Evolutionary conservation across 2,113 vertebrate species (phyloP).

Genomic region (Vulpes ferrilata): DNA sequence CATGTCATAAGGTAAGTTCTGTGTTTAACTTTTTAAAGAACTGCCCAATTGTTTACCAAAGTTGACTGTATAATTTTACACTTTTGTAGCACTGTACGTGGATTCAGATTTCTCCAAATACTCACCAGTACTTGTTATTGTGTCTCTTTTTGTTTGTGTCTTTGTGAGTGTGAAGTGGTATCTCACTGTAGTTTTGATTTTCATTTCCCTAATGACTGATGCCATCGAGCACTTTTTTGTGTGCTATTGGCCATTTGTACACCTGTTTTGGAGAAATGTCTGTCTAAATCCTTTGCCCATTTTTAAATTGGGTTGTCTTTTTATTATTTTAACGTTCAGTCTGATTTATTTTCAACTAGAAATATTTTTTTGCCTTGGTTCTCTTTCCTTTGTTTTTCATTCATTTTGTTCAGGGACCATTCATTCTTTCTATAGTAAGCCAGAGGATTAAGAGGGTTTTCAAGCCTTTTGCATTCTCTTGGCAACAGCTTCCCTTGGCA

Average conservation of each 20-base stretch:
- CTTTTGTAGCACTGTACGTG: neutral
- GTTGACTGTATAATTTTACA: neutral
- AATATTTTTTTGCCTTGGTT: neutral
- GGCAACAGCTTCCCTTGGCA: neutral
- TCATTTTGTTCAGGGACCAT: neutral
- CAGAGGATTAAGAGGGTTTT: neutral
- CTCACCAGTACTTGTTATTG: neutral
- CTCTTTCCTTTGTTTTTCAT: slow-evolving; percentile 9
- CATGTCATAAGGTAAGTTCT: neutral
- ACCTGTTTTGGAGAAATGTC: neutral
- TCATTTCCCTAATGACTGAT: neutral
- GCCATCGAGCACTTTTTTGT: neutral
- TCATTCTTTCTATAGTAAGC: neutral
- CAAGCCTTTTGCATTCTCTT: neutral
- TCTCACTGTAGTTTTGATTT: neutral
- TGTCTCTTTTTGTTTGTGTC: neutral
- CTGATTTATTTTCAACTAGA: neutral
- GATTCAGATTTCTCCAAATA: neutral
- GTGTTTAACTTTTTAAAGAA: neutral
- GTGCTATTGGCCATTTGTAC: neutral
- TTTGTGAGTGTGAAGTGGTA: neutral
- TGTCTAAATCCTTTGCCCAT: neutral
- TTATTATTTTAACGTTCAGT: neutral
- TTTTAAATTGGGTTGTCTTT: neutral
- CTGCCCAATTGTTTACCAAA: neutral